Evolutionary conservation across 1,140 invertebrate genomes (phyloP), one percentile per base, ranked within the genome.

Genomic region (Eupristina koningsbergeri): DNA sequence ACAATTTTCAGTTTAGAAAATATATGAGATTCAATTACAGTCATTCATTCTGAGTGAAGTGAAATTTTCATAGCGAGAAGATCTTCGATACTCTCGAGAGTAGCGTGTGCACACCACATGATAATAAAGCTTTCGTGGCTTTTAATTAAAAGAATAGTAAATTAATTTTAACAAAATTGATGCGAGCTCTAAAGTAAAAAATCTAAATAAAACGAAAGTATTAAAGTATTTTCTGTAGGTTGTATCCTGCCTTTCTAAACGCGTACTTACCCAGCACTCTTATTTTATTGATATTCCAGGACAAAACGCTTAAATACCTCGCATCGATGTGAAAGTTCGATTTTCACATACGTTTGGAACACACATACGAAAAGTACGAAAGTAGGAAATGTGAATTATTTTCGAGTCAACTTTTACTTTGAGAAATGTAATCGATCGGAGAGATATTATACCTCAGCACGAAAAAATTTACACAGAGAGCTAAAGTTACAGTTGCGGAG

Each of bases 1-100:
- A 67, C 31, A 67, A 36, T 67, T 67, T 67, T 13, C 29, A 67
- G 31, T 36, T 67, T 67, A 67, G 64, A 67, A 67, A 67, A 67
- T 67, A 39, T 36, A 36, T 19, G 64, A 67, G 34, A 67, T 39
- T 67, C 64, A 67, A 67, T 67, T 36, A 67, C 13, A 34, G 64
- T 0, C 34, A 36, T 67, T 67, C 64, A 39, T 67, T 36, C 64
- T 15, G 5, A 67, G 64, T 19, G 29, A 67, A 67, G 64, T 67
- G 64, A 67, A 67, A 67, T 67, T 36, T 31, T 67, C 36, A 67
- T 36, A 67, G 64, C 22, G 7, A 0, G 34, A 67, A 67, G 29
- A 22, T 22, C 63, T 36, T 67, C 34, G 0, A n/a, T n/a, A n/a
- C 1, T 39, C 9, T 17, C 7, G 13, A 67, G 64, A 67, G 15